Evolutionary conservation across 1,140 invertebrate genomes (phyloP).

Genomic region (Drosophila guanche): DNA sequence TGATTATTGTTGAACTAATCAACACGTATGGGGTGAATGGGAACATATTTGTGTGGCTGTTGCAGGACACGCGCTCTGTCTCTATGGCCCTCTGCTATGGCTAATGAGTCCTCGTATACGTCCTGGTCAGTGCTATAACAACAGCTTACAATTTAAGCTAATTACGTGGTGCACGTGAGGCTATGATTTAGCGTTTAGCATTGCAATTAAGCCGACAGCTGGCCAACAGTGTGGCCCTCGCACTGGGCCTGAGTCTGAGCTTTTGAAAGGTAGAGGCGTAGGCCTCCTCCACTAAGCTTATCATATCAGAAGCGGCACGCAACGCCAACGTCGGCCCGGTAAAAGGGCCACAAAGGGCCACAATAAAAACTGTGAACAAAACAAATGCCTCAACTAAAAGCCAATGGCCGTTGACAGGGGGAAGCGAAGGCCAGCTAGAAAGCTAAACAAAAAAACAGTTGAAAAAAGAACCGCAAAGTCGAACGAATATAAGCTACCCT

Average conservation of each 20-base stretch:
- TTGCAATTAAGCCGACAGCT: constrained; percentile 67
- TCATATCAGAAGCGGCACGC: constrained; percentile 73
- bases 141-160: constrained; percentile 77
- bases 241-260: background rate
- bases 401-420: constrained; percentile 42
- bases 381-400: constrained; percentile 31
- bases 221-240: constrained; percentile 4
- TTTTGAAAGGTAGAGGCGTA: background rate
- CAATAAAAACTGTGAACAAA: constrained; percentile 47
- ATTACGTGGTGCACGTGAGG: constrained; percentile 77
- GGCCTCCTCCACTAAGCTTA: constrained; percentile 44
- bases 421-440: constrained; percentile 16
- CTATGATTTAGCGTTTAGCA: constrained; percentile 79
- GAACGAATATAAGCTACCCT: too few species aligned
- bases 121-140: constrained; percentile 56
- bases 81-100: background rate
- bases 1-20: too few species aligned
- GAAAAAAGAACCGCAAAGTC: background rate
- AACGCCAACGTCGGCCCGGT: constrained; percentile 40
- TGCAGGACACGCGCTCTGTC: constrained; percentile 24
- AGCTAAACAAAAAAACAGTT: constrained; percentile 1
- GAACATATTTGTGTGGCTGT: too few species aligned
- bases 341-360: constrained; percentile 66
- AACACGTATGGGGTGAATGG: too few species aligned
- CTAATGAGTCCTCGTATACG: constrained; percentile 37